Evolutionary conservation across 2,113 vertebrate species (phyloP).

Genomic region (Oenanthe melanoleuca): DNA sequence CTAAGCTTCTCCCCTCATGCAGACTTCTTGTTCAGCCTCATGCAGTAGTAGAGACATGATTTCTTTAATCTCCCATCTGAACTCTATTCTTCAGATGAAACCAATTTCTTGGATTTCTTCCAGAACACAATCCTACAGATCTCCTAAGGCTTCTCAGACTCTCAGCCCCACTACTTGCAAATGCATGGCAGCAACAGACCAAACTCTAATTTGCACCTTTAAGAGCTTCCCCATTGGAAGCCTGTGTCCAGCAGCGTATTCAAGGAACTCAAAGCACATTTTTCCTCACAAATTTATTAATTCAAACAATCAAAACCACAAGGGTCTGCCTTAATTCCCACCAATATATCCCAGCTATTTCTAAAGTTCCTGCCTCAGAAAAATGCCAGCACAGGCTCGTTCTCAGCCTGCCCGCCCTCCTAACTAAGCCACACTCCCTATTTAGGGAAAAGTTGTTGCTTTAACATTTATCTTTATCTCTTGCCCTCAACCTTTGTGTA

Average conservation of each 20-base stretch:
- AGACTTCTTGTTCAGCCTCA: background rate
- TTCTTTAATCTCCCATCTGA: constrained; percentile 33
- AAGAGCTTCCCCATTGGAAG: constrained; percentile 53
- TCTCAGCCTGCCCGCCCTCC: background rate
- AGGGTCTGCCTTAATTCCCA: background rate
- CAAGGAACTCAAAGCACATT: constrained; percentile 16
- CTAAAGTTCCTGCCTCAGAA: background rate
- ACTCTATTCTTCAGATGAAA: constrained; percentile 24
- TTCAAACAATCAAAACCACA: background rate
- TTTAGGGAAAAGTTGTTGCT: background rate
- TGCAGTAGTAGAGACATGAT: background rate
- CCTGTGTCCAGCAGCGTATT: constrained; percentile 27
- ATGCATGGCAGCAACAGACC: background rate
- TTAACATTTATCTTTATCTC: background rate
- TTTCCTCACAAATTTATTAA: background rate
- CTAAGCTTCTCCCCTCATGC: background rate
- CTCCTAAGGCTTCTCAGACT: background rate
- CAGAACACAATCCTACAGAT: constrained; percentile 32
- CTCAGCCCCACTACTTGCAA: background rate
- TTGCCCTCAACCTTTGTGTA: background rate
- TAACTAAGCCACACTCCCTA: background rate
- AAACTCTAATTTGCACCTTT: constrained; percentile 63
- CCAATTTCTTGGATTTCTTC: constrained; percentile 44
- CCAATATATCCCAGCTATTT: background rate
- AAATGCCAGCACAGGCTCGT: fast-evolving